Conservation (phyloP, 2,113 vertebrate species). For the Solea senegalensis region DNA sequence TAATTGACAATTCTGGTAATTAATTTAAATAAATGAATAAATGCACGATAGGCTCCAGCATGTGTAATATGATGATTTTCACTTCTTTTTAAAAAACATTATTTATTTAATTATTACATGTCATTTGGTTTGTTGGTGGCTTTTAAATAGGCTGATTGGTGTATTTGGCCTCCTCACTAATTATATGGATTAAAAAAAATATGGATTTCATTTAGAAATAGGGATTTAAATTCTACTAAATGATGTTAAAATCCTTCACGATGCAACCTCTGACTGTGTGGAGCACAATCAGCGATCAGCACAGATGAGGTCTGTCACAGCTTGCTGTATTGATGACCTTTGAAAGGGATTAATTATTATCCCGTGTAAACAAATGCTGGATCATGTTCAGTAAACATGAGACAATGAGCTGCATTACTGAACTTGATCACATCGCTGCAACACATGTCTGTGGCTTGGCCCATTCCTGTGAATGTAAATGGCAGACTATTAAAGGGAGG, state of each 20-base stretch:
- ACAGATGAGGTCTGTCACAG: neutral
- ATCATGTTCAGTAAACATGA: slow-evolving; percentile 20
- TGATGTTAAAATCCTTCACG: neutral
- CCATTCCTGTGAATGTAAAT: slow-evolving; percentile 43
- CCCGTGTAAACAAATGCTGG: slow-evolving; percentile 5
- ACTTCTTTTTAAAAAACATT: too few species aligned
- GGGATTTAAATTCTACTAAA: neutral
- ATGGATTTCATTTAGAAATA: neutral
- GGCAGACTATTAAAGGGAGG: slow-evolving; percentile 61
- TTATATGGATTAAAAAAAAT: neutral
- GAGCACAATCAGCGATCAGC: neutral
- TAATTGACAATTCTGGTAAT: too few species aligned
- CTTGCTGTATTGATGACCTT: slow-evolving; percentile 12
- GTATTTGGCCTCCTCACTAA: neutral
- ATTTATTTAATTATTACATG: too few species aligned
- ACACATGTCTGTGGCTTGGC: slow-evolving; percentile 25
- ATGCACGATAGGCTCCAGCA: too few species aligned
- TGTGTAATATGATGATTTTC: too few species aligned
- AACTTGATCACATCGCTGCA: slow-evolving; percentile 32
- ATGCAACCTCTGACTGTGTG: neutral
- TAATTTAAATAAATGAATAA: too few species aligned
- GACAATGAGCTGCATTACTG: slow-evolving; percentile 28
- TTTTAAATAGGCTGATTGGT: neutral
- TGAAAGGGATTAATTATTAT: slow-evolving; percentile 17
- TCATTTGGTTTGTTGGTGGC: neutral